phyloP scores from a whole-genome alignment of 2,888 invertebrate genomes.

The Tolmerus cingulatus region DNA sequence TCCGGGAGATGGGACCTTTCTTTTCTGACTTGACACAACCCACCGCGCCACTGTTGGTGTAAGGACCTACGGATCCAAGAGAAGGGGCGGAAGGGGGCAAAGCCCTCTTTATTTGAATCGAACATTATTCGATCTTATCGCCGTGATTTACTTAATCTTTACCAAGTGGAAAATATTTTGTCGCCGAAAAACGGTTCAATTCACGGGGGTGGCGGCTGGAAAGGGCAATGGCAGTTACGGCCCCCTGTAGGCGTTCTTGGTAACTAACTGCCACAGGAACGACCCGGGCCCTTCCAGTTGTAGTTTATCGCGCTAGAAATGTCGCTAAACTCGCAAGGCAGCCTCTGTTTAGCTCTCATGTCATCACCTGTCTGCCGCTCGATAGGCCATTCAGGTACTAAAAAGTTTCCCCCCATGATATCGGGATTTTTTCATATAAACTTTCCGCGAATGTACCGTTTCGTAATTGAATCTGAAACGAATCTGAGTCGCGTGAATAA shows the following conservation, averaged over 20 bases:
- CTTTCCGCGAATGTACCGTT: neutral
- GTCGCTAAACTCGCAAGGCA: neutral
- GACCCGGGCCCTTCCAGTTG: neutral
- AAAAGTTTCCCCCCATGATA: slow-evolving; percentile 5
- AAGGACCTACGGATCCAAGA: neutral
- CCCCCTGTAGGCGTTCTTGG: slow-evolving; percentile 11
- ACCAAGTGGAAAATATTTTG: slow-evolving; percentile 42
- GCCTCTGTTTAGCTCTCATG: slow-evolving; percentile 2
- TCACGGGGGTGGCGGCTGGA: neutral
- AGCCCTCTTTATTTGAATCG: slow-evolving; percentile 38
- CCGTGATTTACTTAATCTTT: slow-evolving; percentile 42
- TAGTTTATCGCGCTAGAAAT: slow-evolving; percentile 32
- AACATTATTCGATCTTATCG: slow-evolving; percentile 43
- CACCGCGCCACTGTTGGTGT: neutral
- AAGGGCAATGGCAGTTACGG: neutral
- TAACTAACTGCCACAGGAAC: slow-evolving; percentile 7
- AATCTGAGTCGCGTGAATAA: neutral
- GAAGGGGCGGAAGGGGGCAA: neutral
- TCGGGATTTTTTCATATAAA: neutral
- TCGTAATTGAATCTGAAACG: neutral
- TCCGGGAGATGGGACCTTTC: slow-evolving; percentile 39
- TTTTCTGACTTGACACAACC: slow-evolving; percentile 26
- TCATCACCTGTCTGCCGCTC: slow-evolving; percentile 39
- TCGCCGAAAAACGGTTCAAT: slow-evolving; percentile 35
- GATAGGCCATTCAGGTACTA: neutral